Base-by-base conservation (phyloP, 2,797 vertebrate genomes). In the Oreochromis grahami region DNA sequence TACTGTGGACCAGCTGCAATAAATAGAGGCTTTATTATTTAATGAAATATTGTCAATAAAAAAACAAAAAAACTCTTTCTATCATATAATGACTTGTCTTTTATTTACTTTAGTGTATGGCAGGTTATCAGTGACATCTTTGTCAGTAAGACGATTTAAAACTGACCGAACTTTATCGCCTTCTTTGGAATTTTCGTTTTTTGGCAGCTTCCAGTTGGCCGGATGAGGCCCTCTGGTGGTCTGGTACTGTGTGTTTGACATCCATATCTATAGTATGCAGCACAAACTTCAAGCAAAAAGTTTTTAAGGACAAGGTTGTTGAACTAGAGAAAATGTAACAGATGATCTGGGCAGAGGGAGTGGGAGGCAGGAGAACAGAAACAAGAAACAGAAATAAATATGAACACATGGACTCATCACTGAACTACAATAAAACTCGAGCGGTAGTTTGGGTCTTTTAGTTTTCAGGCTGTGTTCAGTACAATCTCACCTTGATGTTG, bases 141-240 rank as follows among this genome's bases (percentile, higher is more conserved):
- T 70, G 13, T 68, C 21, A 68, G 38, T 24, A 4, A 43, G n/a
- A 68, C 12, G 1, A 9, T 68, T 21, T 15, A 41, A 68, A 68
- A 70, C 21, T 0, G 24, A 10, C 2, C 0, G 4, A 45, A 11
- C 41, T 45, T 6, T 24, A 70, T 24, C 5, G 3, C 36, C 36
- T 0, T 26, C 38, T 70, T 70, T 43, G 36, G 2, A 3, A 68
- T 24, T 43, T 0, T 0, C 2, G 5, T 26, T 26, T 2, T 24
- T 41, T 15, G 21, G 21, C 34, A n/a, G 13, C 63, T 15, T 43
- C 38, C 65, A 43, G 13, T 0, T 1, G 6, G 1, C 2, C 17
- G 24, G 21, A 17, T 17, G 38, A 43, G 21, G 41, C 65, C 36
- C 38, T 26, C 24, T 26, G 21, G 14, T 14, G 5, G 38, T 45